phyloP scores from a whole-genome alignment of 1,140 invertebrate species.

The Drosophila fuyamai region DNA sequence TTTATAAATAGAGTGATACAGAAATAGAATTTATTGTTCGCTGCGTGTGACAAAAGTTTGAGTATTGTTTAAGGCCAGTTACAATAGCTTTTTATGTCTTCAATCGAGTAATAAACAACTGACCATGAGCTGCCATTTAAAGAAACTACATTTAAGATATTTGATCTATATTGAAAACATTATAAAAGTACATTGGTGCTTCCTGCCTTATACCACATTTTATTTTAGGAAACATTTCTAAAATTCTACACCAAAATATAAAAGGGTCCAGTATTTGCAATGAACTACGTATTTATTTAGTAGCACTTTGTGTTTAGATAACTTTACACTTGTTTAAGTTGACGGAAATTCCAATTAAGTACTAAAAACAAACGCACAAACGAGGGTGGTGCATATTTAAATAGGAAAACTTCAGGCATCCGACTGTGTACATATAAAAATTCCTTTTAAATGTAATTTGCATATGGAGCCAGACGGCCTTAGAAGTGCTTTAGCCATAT shows the following conservation, averaged over 20 bases:
- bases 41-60: background rate
- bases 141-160: too few species aligned
- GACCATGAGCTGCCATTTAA: too few species aligned
- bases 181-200: too few species aligned
- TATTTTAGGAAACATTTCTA: background rate
- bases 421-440: conserved; percentile 24
- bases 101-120: too few species aligned
- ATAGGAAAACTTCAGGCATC: conserved; percentile 29
- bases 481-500: conserved; percentile 51
- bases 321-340: conserved; percentile 26
- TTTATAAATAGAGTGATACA: background rate
- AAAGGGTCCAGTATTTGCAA: too few species aligned
- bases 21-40: background rate
- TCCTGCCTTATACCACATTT: background rate
- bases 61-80: background rate
- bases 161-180: too few species aligned
- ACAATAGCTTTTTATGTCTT: background rate
- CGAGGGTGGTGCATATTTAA: conserved; percentile 27
- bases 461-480: conserved; percentile 54
- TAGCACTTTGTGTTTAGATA: background rate
- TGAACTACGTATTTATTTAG: conserved; percentile 1
- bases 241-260: background rate
- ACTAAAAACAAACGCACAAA: conserved; percentile 12
- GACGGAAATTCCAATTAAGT: conserved; percentile 31
- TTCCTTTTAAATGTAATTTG: conserved; percentile 67